A percentile compares a stretch with the other conserved stretches of the same genome.
Conservation (phyloP, 2,888 invertebrate genomes). For the Nymphalis urticae region DNA sequence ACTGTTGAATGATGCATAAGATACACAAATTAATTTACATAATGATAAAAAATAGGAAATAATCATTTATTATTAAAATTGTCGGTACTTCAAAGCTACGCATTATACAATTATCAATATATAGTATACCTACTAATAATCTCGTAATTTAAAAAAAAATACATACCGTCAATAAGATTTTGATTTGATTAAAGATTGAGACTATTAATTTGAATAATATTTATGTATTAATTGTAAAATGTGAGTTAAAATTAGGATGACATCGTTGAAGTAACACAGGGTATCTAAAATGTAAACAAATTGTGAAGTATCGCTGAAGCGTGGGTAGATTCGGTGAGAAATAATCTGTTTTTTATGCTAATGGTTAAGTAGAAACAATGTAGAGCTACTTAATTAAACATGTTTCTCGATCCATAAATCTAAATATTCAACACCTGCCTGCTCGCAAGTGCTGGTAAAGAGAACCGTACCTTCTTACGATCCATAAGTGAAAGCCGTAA, state of each 20-base stretch:
- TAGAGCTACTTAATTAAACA: constrained; percentile 72
- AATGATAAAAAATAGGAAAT: constrained; percentile 39
- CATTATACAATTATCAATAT: no score
- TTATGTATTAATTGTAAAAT: neutral
- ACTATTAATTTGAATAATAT: neutral
- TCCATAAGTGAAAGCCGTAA: constrained; percentile 57
- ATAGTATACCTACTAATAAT: no score
- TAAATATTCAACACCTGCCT: constrained; percentile 61
- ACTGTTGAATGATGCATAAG: constrained; percentile 74
- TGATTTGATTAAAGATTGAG: neutral
- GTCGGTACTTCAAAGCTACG: neutral
- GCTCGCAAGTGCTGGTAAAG: constrained; percentile 36
- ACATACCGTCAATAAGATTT: no score
- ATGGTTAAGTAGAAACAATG: constrained; percentile 58
- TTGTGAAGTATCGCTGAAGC: constrained; percentile 33
- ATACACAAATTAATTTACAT: constrained; percentile 41
- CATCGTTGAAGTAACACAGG: constrained; percentile 24
- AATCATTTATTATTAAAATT: constrained; percentile 22
- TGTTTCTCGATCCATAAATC: constrained; percentile 76
- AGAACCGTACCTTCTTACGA: constrained; percentile 44
- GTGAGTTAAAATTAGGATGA: neutral
- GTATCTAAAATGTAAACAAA: constrained; percentile 34
- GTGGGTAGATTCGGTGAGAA: constrained; percentile 49
- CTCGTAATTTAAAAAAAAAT: no score
- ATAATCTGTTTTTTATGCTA: constrained; percentile 55